These are phyloP conservation scores for Pangasius macronema DNA, from an alignment of 2,797 vertebrate species.

Conservation along the genomic window DNA sequence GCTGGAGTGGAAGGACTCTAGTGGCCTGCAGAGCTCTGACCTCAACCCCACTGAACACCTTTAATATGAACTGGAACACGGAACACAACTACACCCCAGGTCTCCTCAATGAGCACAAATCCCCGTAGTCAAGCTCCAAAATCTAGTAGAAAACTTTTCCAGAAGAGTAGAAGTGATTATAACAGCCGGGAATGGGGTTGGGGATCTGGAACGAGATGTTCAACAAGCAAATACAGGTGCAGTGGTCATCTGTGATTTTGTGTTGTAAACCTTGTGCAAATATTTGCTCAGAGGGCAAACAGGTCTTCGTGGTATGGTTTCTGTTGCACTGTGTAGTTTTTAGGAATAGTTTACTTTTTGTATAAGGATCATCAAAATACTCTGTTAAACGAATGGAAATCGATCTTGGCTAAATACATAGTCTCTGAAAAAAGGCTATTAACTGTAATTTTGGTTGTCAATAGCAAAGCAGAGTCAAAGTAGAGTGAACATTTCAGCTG, in stretches of 20 bases:
- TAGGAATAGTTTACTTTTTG: background rate
- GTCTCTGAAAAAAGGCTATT: background rate
- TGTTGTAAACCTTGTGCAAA: background rate
- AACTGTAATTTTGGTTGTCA: background rate
- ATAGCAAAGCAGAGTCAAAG: background rate
- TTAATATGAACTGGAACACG: background rate
- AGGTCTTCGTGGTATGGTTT: background rate
- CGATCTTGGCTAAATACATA: background rate
- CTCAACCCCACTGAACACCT: background rate
- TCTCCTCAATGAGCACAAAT: background rate
- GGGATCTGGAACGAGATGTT: background rate
- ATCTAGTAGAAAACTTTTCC: background rate
- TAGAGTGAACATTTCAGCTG: background rate
- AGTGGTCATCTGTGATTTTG: background rate
- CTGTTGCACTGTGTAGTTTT: background rate
- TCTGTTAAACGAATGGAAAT: background rate
- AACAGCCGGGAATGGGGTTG: background rate
- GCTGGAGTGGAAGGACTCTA: background rate
- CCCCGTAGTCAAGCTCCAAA: background rate
- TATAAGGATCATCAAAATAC: background rate
- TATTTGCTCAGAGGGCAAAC: background rate
- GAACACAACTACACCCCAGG: too few relatives aligned
- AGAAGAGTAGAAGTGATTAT: background rate
- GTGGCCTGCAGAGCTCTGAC: background rate
- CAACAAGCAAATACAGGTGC: background rate